phyloP scores from a whole-genome alignment of 2,888 invertebrate species.

The Dryococelus australis region DNA sequence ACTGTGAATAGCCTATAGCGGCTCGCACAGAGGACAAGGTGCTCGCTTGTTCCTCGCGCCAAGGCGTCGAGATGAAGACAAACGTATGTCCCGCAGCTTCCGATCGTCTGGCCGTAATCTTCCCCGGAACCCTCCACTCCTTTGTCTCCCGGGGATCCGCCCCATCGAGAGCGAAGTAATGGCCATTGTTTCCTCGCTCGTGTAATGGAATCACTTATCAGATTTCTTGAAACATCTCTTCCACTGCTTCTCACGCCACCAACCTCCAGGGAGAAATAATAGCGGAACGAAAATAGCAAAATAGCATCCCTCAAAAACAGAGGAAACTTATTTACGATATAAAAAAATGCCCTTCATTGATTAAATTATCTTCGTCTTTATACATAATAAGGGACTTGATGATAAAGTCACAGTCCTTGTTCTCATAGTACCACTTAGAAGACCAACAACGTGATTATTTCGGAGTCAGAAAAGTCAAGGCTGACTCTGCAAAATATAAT shows the following conservation, averaged over 20 bases:
- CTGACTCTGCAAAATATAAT: too few relatives aligned
- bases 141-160: not conserved
- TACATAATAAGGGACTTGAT: too few relatives aligned
- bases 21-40: too few relatives aligned
- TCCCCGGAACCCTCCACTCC: not conserved
- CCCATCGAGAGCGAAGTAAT: not conserved
- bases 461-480: too few relatives aligned
- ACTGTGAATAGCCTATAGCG: too few relatives aligned
- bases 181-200: not conserved
- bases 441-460: too few relatives aligned
- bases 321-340: not conserved
- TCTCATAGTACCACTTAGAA: too few relatives aligned
- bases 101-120: not conserved
- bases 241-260: not conserved
- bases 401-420: too few relatives aligned
- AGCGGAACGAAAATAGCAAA: not conserved
- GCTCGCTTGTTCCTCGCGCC: not conserved
- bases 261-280: not conserved
- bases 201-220: conserved; percentile 16
- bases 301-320: not conserved
- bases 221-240: not conserved
- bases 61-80: not conserved
- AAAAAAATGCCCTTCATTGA: too few relatives aligned
- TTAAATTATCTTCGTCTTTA: too few relatives aligned
- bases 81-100: not conserved